phyloP scores from a whole-genome alignment of 2,797 vertebrate genomes.

The Salarias fasciatus region DNA sequence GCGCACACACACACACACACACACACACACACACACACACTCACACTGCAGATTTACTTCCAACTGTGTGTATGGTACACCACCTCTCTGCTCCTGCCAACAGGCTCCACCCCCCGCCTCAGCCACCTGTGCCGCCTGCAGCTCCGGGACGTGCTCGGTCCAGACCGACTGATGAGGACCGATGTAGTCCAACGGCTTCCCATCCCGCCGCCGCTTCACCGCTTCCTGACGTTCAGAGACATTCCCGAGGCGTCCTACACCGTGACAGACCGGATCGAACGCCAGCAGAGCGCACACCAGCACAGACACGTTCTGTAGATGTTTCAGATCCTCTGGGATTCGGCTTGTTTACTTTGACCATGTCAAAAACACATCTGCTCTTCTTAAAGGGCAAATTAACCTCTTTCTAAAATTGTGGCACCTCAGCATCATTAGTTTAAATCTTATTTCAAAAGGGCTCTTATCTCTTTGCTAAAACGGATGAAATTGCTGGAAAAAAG shows the following conservation, averaged over 20 bases:
- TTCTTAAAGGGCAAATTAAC: too few species aligned
- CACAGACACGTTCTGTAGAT: slow-evolving; percentile 52
- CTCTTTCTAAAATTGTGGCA: too few species aligned
- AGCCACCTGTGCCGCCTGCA: slow-evolving; percentile 78
- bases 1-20: too few species aligned
- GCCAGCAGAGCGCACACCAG: slow-evolving; percentile 6
- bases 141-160: slow-evolving; percentile 66
- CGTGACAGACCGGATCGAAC: background rate
- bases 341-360: too few species aligned
- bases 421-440: too few species aligned
- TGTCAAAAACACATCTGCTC: too few species aligned
- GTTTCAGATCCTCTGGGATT: too few species aligned
- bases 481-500: too few species aligned
- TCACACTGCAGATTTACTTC: background rate
- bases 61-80: background rate
- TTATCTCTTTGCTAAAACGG: too few species aligned
- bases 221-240: slow-evolving; percentile 76
- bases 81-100: background rate
- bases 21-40: too few species aligned
- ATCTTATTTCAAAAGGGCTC: too few species aligned
- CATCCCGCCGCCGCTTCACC: slow-evolving; percentile 65
- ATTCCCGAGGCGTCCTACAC: slow-evolving; percentile 30
- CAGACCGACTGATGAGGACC: slow-evolving; percentile 65
- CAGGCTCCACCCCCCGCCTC: slow-evolving; percentile 71
- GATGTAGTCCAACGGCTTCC: slow-evolving; percentile 68